phyloP scores from a whole-genome alignment of 2,113 vertebrate species.

The Saccopteryx bilineata region DNA sequence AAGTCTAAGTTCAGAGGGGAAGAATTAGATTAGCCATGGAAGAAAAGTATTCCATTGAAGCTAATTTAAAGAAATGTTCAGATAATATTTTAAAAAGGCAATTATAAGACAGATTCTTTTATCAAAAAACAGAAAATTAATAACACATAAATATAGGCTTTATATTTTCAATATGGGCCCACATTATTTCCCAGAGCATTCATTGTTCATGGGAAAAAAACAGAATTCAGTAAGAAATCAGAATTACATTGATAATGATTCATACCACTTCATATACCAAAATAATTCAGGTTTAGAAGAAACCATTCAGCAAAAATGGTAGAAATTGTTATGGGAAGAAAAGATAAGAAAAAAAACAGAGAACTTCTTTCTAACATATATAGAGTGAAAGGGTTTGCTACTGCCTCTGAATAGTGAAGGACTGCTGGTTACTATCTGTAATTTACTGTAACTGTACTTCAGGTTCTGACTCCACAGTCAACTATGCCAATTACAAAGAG shows the following conservation, averaged over 20 bases:
- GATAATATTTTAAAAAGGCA: background rate
- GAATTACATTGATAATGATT: background rate
- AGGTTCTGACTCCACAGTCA: background rate
- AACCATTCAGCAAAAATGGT: background rate
- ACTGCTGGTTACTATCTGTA: background rate
- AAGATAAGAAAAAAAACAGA: background rate
- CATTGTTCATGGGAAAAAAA: slow-evolving; percentile 31
- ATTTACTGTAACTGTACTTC: background rate
- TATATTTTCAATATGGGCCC: background rate
- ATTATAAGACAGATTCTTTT: background rate
- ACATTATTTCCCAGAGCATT: background rate
- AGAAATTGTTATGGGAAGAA: background rate
- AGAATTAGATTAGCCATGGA: slow-evolving; percentile 2
- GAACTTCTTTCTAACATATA: background rate
- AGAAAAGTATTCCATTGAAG: background rate
- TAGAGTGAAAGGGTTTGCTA: background rate
- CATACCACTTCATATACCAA: background rate
- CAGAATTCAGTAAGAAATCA: slow-evolving; percentile 46
- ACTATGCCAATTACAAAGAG: background rate
- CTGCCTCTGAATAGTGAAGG: background rate
- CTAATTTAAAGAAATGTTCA: slow-evolving; percentile 57
- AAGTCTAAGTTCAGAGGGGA: slow-evolving; percentile 8
- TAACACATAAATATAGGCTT: background rate
- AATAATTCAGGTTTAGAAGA: slow-evolving; percentile 43
- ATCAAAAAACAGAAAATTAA: slow-evolving; percentile 48